phyloP scores from a whole-genome alignment of 2,797 vertebrate genomes.

The Chanos chanos region DNA sequence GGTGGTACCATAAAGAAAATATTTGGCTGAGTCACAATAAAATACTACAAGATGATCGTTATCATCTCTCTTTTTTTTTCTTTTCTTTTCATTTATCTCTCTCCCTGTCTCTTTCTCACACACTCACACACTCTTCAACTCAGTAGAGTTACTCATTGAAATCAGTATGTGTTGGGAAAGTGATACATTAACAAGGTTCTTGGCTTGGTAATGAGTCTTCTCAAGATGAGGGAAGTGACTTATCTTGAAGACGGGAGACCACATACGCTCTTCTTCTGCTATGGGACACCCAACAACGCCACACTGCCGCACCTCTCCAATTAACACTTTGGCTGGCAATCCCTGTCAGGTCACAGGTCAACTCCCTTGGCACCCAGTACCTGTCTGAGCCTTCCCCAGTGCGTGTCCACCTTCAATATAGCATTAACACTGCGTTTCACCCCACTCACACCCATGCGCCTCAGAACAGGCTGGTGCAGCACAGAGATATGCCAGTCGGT shows the following conservation, averaged over 20 bases:
- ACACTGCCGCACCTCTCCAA: constrained; percentile 91
- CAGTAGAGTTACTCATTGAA: constrained; percentile 16
- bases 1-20: too few species aligned
- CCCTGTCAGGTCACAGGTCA: constrained; percentile 83
- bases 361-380: constrained; percentile 82
- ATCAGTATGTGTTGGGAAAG: constrained; percentile 5
- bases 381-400: constrained; percentile 78
- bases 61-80: too few species aligned
- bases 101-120: background rate
- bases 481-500: constrained; percentile 89
- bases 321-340: constrained; percentile 94
- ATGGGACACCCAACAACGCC: constrained; percentile 81
- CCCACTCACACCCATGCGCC: constrained; percentile 78
- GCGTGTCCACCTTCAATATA: constrained; percentile 86
- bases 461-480: constrained; percentile 92
- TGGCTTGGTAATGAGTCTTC: constrained; percentile 58
- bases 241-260: constrained; percentile 75
- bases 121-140: background rate
- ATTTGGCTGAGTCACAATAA: too few species aligned
- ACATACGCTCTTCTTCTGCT: constrained; percentile 77
- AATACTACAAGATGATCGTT: too few species aligned
- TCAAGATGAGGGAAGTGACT: constrained; percentile 57
- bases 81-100: too few species aligned
- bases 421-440: constrained; percentile 88
- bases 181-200: constrained; percentile 57